Conservation (phyloP, 2,797 vertebrate species). For the Onychomys torridus region DNA sequence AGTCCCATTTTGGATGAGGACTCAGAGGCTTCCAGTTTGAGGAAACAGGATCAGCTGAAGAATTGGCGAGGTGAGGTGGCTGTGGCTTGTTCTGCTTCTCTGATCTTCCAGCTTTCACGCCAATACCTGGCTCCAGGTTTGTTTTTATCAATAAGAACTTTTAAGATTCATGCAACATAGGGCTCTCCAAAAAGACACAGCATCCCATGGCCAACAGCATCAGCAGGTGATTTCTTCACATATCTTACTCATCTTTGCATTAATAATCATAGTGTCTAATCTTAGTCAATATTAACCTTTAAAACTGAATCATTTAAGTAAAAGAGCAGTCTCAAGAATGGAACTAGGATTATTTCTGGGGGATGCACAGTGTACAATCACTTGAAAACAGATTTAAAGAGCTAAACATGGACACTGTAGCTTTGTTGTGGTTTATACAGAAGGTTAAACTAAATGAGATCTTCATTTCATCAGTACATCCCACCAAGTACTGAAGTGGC, state of each 20-base stretch:
- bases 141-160: too few relatives aligned
- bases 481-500: not conserved
- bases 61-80: too few relatives aligned
- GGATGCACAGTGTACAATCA: not conserved
- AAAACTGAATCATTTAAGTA: slow-evolving; percentile 3
- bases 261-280: not conserved
- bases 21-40: too few relatives aligned
- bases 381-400: slow-evolving; percentile 42
- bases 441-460: not conserved
- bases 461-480: not conserved
- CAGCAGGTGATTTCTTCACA: not conserved
- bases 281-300: not conserved
- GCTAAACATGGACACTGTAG: not conserved
- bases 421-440: not conserved
- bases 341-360: not conserved
- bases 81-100: too few relatives aligned
- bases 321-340: slow-evolving; percentile 16
- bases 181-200: not conserved
- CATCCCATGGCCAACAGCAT: too few relatives aligned
- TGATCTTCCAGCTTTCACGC: too few relatives aligned
- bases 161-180: too few relatives aligned
- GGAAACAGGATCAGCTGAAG: too few relatives aligned
- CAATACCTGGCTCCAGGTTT: too few relatives aligned
- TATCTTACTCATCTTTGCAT: not conserved
- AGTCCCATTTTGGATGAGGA: too few relatives aligned